These are phyloP conservation scores for Netelia inedita DNA, from an alignment of 2,888 invertebrate species.

Conservation along the genomic window DNA sequence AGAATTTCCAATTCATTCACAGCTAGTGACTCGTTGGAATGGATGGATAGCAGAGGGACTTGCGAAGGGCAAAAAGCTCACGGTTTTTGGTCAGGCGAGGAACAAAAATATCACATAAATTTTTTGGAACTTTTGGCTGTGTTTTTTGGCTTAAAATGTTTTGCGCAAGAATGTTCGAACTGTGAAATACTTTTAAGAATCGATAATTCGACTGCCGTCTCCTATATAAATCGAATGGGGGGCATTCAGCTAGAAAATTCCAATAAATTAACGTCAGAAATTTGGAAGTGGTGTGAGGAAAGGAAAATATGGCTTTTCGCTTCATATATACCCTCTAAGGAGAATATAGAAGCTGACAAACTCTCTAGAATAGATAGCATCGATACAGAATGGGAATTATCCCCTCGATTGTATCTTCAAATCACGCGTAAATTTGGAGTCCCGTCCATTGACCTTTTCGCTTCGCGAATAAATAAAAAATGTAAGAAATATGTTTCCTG, in stretches of 20 bases:
- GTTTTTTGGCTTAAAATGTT: conserved; percentile 16
- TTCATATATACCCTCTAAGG: conserved; percentile 77
- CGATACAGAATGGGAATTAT: conserved; percentile 70
- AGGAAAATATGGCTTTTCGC: conserved; percentile 38
- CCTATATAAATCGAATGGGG: conserved; percentile 56
- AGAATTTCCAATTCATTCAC: conserved; percentile 37
- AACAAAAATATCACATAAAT: conserved; percentile 47
- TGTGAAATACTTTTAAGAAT: conserved; percentile 49
- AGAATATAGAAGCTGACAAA: conserved; percentile 73
- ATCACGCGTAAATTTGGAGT: conserved; percentile 49
- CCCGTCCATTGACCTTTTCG: conserved; percentile 74
- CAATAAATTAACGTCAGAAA: conserved; percentile 35
- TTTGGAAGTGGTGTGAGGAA: conserved; percentile 57
- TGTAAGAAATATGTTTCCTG: conserved; percentile 74
- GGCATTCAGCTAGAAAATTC: conserved; percentile 31
- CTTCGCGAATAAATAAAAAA: conserved; percentile 72
- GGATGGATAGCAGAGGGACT: conserved; percentile 22
- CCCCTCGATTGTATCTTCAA: not conserved
- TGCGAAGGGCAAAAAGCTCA: conserved; percentile 23
- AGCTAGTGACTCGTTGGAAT: conserved; percentile 27
- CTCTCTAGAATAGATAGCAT: conserved; percentile 70
- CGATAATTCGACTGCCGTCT: conserved; percentile 51
- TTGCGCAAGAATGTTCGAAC: conserved; percentile 36
- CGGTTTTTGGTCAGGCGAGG: conserved; percentile 28
- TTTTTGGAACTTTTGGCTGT: conserved; percentile 31